These are phyloP conservation scores for Epinotia nisella DNA, from an alignment of 2,888 invertebrate genomes.

Conservation along the genomic window DNA sequence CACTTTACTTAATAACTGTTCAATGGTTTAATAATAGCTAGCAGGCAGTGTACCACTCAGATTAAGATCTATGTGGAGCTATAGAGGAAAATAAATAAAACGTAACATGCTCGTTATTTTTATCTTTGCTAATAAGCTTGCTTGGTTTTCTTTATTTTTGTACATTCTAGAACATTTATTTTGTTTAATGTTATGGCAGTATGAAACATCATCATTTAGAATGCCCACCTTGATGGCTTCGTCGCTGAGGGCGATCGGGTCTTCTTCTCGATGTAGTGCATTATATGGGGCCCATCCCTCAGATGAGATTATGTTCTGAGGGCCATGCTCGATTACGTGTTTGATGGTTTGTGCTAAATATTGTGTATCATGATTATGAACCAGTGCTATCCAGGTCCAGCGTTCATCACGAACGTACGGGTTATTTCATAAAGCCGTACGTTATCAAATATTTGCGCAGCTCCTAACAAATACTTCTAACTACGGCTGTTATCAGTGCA, in stretches of 20 bases:
- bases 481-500: conserved; percentile 34
- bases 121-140: not conserved
- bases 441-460: conserved; percentile 38
- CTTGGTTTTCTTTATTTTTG: not conserved
- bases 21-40: conserved; percentile 28
- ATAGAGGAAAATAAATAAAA: not conserved
- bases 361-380: not conserved
- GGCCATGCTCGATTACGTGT: not conserved
- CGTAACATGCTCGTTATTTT: not conserved
- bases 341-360: not conserved
- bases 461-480: conserved; percentile 31
- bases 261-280: not conserved
- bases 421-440: conserved; percentile 1
- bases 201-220: not conserved
- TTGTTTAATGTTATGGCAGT: not conserved
- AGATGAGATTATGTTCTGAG: too few species aligned
- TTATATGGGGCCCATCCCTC: not conserved
- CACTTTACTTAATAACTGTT: conserved; percentile 33
- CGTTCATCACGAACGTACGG: not conserved
- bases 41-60: not conserved
- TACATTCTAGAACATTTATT: not conserved
- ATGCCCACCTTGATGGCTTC: not conserved
- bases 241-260: not conserved
- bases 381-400: too few species aligned
- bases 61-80: conserved; percentile 5